A percentile compares a stretch with the other conserved stretches of the same genome.
Conservation (phyloP, 2,888 invertebrate genomes). For the Masnerella sp. region DNA sequence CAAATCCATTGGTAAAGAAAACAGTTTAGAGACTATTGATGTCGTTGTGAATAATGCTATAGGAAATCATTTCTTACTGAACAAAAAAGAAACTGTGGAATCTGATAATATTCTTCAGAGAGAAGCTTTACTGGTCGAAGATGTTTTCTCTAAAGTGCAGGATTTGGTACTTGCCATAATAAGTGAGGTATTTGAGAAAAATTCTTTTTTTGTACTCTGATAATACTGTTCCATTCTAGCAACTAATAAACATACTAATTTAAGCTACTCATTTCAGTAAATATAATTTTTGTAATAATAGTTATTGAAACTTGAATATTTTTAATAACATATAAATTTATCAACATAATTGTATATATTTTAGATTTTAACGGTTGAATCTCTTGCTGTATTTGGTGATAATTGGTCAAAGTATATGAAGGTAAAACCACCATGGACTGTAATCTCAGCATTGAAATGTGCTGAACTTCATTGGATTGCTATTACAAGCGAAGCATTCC, state of each 20-base stretch:
- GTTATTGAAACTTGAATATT: too few species aligned
- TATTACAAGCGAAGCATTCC: conserved; percentile 71
- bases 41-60: conserved; percentile 32
- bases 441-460: conserved; percentile 70
- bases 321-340: too few species aligned
- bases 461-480: conserved; percentile 76
- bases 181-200: neutral
- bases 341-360: neutral
- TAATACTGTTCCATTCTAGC: too few species aligned
- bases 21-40: conserved; percentile 68
- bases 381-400: conserved; percentile 69
- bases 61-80: conserved; percentile 22
- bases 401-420: conserved; percentile 71
- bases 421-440: conserved; percentile 74
- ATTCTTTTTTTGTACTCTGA: too few species aligned
- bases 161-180: conserved; percentile 64
- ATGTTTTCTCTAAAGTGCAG: conserved; percentile 67
- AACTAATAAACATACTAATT: too few species aligned
- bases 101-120: conserved; percentile 25
- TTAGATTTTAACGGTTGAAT: conserved; percentile 67
- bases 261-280: too few species aligned
- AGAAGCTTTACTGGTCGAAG: conserved; percentile 65
- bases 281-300: too few species aligned
- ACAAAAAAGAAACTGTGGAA: conserved; percentile 28
- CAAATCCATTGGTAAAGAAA: conserved; percentile 67